These are phyloP conservation scores for Geopemphigus sp. DNA, from an alignment of 1,140 invertebrate species.

Conservation along the genomic window DNA sequence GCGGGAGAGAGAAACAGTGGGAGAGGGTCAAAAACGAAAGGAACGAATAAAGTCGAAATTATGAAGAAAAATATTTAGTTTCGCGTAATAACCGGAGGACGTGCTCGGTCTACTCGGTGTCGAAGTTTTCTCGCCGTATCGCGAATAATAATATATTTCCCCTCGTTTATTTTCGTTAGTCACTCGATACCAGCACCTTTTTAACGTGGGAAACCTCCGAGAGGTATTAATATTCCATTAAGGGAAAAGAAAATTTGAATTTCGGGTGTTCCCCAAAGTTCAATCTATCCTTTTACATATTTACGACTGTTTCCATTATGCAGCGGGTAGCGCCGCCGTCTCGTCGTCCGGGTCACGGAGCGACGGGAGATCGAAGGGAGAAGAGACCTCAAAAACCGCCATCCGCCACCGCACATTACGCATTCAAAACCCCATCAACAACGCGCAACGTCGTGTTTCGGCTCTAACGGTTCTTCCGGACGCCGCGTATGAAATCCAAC, in stretches of 20 bases:
- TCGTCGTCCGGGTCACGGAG: background rate
- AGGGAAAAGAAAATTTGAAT: slow-evolving; percentile 48
- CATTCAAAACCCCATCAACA: slow-evolving; percentile 48
- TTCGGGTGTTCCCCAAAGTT: slow-evolving; percentile 40
- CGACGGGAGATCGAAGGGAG: slow-evolving; percentile 15
- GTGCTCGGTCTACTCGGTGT: background rate
- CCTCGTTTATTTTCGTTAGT: slow-evolving; percentile 49
- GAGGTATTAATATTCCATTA: slow-evolving; percentile 49
- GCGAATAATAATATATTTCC: slow-evolving; percentile 48
- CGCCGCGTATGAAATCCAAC: slow-evolving; percentile 40
- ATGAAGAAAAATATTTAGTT: slow-evolving; percentile 42
- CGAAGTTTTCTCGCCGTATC: slow-evolving; percentile 41
- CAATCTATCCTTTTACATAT: slow-evolving; percentile 48
- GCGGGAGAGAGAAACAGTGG: background rate
- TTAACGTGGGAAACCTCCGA: slow-evolving; percentile 35
- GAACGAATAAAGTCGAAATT: background rate
- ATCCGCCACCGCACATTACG: slow-evolving; percentile 36
- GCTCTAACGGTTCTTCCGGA: slow-evolving; percentile 40
- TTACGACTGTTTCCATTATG: slow-evolving; percentile 50
- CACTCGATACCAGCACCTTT: slow-evolving; percentile 48
- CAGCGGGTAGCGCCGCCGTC: background rate
- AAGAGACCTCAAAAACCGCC: slow-evolving; percentile 43
- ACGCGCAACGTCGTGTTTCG: slow-evolving; percentile 43
- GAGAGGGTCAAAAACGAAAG: background rate
- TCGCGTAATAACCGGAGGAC: slow-evolving; percentile 11